Evolutionary conservation across 2,113 vertebrate genomes (phyloP).

Genomic region (Chionomys nivalis): DNA sequence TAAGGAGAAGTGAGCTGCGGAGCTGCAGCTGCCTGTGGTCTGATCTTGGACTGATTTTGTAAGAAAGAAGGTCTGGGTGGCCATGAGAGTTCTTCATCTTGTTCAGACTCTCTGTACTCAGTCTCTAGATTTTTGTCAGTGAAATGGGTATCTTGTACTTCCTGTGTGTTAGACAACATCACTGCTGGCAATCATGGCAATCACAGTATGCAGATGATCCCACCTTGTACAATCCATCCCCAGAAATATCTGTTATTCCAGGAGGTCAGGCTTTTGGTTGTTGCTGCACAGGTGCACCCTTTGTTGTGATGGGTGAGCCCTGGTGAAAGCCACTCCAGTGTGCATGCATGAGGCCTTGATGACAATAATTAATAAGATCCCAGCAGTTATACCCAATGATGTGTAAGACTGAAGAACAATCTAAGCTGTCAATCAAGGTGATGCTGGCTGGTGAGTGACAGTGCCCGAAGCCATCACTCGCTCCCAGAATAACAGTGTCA

Average conservation of each 20-base stretch:
- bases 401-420: slow-evolving; percentile 9
- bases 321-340: background rate
- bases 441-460: background rate
- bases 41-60: background rate
- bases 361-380: slow-evolving; percentile 59
- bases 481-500: slow-evolving; percentile 21
- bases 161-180: fast-evolving
- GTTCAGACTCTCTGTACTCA: no score
- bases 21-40: background rate
- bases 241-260: background rate
- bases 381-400: slow-evolving; percentile 46
- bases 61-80: background rate
- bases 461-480: background rate
- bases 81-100: background rate
- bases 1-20: no score
- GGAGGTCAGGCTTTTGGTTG: background rate
- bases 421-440: background rate
- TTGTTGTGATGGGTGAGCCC: background rate
- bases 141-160: fast-evolving
- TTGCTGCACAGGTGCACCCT: background rate
- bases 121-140: background rate
- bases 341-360: background rate
- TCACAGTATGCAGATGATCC: background rate
- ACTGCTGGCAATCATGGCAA: background rate
- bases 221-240: background rate